phyloP scores from a whole-genome alignment of 2,888 invertebrate species.

The Campopleginae sp. region DNA sequence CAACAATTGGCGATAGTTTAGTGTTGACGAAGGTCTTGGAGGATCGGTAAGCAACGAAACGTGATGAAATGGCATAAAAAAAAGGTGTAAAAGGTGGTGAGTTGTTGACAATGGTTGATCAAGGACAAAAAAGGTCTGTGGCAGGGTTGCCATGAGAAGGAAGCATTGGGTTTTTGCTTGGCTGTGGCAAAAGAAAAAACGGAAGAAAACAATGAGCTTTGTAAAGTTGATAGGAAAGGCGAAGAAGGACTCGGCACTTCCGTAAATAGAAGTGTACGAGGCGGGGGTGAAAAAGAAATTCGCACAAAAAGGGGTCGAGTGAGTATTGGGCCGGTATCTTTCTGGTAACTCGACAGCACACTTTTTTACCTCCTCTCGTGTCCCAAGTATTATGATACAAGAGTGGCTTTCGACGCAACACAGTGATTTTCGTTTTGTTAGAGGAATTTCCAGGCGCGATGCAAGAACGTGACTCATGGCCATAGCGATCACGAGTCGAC shows the following conservation, averaged over 20 bases:
- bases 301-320: slow-evolving; percentile 49
- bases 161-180: neutral
- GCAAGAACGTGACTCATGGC: slow-evolving; percentile 44
- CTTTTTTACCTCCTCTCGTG: slow-evolving; percentile 15
- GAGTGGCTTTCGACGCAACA: slow-evolving; percentile 51
- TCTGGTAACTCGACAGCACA: slow-evolving; percentile 46
- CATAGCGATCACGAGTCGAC: neutral
- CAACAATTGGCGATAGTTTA: neutral
- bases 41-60: neutral
- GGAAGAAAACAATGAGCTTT: slow-evolving; percentile 40
- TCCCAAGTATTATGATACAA: slow-evolving; percentile 35
- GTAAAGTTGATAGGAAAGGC: neutral
- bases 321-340: slow-evolving; percentile 62
- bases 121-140: slow-evolving; percentile 58
- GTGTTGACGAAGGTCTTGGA: neutral
- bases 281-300: slow-evolving; percentile 44
- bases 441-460: slow-evolving; percentile 20
- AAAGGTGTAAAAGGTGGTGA: slow-evolving; percentile 14
- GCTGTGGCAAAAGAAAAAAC: slow-evolving; percentile 11
- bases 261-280: neutral
- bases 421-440: slow-evolving; percentile 64
- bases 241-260: neutral
- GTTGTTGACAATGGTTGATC: slow-evolving; percentile 72
- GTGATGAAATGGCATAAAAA: neutral
- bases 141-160: slow-evolving; percentile 29